A percentile compares a stretch with the other conserved stretches of the same genome.
Evolutionary conservation across 2,888 invertebrate species (phyloP).

Genomic region (Drosophila histrio): DNA sequence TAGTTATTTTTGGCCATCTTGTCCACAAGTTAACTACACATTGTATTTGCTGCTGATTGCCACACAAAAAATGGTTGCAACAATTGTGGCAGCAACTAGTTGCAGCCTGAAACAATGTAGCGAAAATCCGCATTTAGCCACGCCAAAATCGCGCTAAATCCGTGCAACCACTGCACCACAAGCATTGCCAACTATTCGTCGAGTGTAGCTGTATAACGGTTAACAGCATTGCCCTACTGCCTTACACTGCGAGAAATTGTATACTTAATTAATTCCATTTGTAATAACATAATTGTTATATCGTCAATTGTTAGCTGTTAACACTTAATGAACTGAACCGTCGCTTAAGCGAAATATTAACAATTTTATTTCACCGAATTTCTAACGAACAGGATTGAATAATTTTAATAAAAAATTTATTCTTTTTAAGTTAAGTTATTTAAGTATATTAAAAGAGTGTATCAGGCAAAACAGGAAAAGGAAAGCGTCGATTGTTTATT

Average conservation of each 20-base stretch:
- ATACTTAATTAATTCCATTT: background rate
- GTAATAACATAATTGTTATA: too few species aligned
- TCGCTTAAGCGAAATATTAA: too few species aligned
- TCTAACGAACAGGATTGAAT: too few species aligned
- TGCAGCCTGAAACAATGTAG: constrained; percentile 38
- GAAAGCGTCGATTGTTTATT: too few species aligned
- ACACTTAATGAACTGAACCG: too few species aligned
- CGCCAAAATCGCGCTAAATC: constrained; percentile 47
- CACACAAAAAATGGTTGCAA: constrained; percentile 6
- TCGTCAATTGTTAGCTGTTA: too few species aligned
- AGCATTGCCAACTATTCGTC: constrained; percentile 36
- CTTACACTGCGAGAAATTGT: constrained; percentile 10
- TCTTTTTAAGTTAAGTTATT: too few species aligned
- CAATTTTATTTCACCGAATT: too few species aligned
- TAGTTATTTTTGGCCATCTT: constrained; percentile 6
- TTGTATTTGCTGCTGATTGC: background rate
- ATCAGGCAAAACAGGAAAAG: too few species aligned
- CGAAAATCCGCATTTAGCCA: constrained; percentile 49
- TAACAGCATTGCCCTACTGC: background rate
- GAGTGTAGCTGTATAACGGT: background rate
- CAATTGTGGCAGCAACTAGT: constrained; percentile 27
- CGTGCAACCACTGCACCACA: constrained; percentile 33
- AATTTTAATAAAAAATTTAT: too few species aligned
- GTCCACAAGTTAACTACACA: constrained; percentile 32
- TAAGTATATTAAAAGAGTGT: too few species aligned